phyloP scores from a whole-genome alignment of 2,888 invertebrate species.

The Xylota sylvarum region DNA sequence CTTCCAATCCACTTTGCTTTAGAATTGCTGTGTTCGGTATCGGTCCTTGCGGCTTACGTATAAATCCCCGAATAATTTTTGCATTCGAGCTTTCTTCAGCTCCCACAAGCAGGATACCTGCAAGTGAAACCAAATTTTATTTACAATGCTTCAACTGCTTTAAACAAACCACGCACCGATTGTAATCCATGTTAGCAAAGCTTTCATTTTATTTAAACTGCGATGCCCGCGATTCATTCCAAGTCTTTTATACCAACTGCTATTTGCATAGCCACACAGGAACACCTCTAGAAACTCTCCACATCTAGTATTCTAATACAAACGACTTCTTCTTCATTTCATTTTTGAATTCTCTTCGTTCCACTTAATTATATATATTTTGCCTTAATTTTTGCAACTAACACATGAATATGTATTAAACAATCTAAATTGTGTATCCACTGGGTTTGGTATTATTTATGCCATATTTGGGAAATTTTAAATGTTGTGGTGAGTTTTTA shows the following conservation, averaged over 20 bases:
- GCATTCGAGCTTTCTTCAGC: slow-evolving; percentile 3
- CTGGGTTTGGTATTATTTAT: neutral
- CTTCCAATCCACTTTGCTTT: neutral
- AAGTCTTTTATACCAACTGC: slow-evolving; percentile 43
- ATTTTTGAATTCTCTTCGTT: neutral
- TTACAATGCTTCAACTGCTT: neutral
- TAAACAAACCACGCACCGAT: slow-evolving; percentile 38
- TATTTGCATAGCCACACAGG: neutral
- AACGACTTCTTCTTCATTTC: neutral
- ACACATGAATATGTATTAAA: neutral
- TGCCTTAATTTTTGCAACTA: neutral
- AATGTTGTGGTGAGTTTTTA: neutral
- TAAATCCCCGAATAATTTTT: neutral
- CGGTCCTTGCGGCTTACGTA: neutral
- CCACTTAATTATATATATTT: neutral
- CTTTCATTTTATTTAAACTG: slow-evolving; percentile 50
- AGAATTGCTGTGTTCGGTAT: neutral
- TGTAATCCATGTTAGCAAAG: slow-evolving; percentile 37
- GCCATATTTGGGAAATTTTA: neutral
- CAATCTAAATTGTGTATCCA: neutral
- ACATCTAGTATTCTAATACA: no score
- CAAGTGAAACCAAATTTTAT: slow-evolving; percentile 10
- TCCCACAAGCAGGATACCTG: slow-evolving; percentile 30
- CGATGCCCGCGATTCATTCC: slow-evolving; percentile 25
- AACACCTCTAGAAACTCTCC: neutral